A percentile compares a stretch with the other conserved stretches of the same genome.
phyloP scores from a whole-genome alignment of 2,797 vertebrate species.

The Poeciliopsis turneri region DNA sequence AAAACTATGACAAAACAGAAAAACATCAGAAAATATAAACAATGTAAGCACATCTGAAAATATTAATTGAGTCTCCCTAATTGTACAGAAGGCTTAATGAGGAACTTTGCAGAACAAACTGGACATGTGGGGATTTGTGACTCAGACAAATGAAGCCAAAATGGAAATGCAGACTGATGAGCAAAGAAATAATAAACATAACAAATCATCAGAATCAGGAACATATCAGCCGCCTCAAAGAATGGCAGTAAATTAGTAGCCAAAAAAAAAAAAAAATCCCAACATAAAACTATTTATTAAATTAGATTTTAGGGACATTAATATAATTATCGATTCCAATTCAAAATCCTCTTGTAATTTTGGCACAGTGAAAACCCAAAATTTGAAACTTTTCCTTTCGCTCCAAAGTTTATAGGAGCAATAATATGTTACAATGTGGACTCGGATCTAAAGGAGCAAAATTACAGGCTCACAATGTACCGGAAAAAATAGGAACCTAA shows the following conservation, averaged over 20 bases:
- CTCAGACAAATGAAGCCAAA: constrained; percentile 23
- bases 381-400: background rate
- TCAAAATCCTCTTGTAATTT: background rate
- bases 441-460: background rate
- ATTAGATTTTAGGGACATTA: background rate
- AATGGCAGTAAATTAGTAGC: background rate
- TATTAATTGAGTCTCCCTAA: background rate
- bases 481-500: background rate
- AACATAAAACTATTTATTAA: background rate
- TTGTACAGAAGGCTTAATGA: constrained; percentile 37
- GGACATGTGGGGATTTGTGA: constrained; percentile 62
- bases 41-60: background rate
- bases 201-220: background rate
- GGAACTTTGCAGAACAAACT: constrained; percentile 51
- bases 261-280: background rate
- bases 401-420: background rate
- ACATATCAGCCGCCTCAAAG: background rate
- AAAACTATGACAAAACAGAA: background rate
- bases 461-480: background rate
- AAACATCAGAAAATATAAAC: background rate
- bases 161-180: constrained; percentile 13
- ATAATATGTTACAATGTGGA: background rate
- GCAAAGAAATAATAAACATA: background rate
- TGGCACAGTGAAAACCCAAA: background rate
- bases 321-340: background rate